Conservation (phyloP, 2,113 vertebrate genomes). For the Rhagologus leucostigma region DNA sequence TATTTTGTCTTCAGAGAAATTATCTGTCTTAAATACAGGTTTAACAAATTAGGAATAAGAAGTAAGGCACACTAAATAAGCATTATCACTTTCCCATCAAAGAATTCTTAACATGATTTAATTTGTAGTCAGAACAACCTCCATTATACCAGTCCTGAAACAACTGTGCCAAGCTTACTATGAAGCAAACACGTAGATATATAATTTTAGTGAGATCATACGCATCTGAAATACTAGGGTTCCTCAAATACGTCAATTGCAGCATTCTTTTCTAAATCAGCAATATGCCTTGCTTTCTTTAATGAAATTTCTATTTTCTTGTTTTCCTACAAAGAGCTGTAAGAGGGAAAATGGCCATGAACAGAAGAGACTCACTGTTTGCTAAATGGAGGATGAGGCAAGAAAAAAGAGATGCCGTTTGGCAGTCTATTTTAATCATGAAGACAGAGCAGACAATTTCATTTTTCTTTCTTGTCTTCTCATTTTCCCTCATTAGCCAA, state of each 20-base stretch:
- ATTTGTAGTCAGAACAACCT: not conserved
- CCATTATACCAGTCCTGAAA: not conserved
- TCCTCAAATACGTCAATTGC: not conserved
- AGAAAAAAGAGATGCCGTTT: not conserved
- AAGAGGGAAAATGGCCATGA: not conserved
- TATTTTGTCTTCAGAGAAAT: conserved; percentile 22
- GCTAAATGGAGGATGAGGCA: not conserved
- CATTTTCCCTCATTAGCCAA: not conserved
- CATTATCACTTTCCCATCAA: not conserved
- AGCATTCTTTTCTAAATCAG: not conserved
- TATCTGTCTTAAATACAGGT: conserved; percentile 5
- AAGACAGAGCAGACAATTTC: not conserved
- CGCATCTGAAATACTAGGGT: not conserved
- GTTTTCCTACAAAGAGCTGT: not conserved
- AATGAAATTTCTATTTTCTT: not conserved
- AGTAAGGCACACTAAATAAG: not conserved
- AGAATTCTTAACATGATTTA: not conserved
- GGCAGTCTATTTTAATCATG: not conserved
- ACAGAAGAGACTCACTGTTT: not conserved
- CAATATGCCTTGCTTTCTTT: not conserved
- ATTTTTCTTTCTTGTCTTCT: not conserved
- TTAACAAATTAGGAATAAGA: not conserved
- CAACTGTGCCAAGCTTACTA: not conserved
- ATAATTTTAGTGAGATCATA: not conserved
- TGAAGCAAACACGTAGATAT: not conserved